These are phyloP conservation scores for Paragorgia papillata DNA, from an alignment of 92 coral and sea anemone genomes.

Conservation along the genomic window DNA sequence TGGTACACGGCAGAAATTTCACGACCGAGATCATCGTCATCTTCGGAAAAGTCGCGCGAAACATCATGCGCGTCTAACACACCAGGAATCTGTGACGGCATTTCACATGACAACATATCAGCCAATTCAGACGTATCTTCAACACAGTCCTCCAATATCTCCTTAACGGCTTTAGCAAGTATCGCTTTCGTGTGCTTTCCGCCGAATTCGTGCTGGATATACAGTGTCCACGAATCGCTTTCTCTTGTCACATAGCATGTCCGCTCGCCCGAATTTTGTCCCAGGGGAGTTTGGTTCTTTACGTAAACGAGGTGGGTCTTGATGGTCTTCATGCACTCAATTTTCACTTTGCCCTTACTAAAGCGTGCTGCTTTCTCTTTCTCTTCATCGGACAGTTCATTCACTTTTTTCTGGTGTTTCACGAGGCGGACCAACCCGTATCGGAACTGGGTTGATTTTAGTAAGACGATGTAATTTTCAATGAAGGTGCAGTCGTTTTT, in stretches of 20 bases:
- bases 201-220: conserved; percentile 64
- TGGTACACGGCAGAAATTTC: conserved; percentile 60
- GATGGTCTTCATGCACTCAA: conserved; percentile 85
- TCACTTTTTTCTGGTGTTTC: conserved; percentile 83
- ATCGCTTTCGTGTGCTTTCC: neutral
- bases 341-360: conserved; percentile 53
- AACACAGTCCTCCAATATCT: conserved; percentile 60
- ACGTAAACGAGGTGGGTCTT: conserved; percentile 86
- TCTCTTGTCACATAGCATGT: conserved; percentile 52
- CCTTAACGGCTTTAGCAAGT: conserved; percentile 59
- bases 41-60: conserved; percentile 37
- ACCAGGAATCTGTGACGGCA: conserved; percentile 58
- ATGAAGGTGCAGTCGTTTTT: conserved; percentile 35
- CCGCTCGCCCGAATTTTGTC: neutral
- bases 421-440: conserved; percentile 81
- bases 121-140: conserved; percentile 35
- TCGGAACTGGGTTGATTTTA: conserved; percentile 39
- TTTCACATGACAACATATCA: conserved; percentile 42
- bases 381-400: conserved; percentile 83
- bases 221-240: conserved; percentile 77
- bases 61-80: conserved; percentile 65
- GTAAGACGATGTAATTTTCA: conserved; percentile 6
- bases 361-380: conserved; percentile 71
- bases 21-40: conserved; percentile 51
- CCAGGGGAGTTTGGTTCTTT: conserved; percentile 60